phyloP scores from a whole-genome alignment of 2,797 vertebrate genomes.

The Crocidura indochinensis region DNA sequence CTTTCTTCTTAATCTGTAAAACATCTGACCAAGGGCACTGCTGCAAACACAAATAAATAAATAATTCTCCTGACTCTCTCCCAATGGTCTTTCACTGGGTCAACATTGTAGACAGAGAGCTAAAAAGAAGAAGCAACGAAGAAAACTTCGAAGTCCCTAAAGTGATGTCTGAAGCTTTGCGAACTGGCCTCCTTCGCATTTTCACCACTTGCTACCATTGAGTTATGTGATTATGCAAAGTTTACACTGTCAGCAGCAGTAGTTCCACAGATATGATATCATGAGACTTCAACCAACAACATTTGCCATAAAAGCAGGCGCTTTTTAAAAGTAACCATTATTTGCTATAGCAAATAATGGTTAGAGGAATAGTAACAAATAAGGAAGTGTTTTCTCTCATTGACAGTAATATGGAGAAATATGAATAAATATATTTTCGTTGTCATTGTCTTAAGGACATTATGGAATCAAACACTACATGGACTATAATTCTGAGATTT shows the following conservation, averaged over 20 bases:
- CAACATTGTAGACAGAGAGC: constrained; percentile 39
- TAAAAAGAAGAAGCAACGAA: constrained; percentile 19
- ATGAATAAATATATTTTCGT: background rate
- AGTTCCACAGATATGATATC: background rate
- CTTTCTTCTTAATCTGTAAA: constrained; percentile 90
- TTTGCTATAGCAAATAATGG: background rate
- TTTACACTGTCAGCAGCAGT: constrained; percentile 18
- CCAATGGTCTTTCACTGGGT: background rate
- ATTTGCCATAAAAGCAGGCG: background rate
- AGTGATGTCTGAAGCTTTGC: constrained; percentile 13
- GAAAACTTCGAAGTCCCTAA: constrained; percentile 45
- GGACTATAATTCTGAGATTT: no score
- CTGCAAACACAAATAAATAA: constrained; percentile 81
- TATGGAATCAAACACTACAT: background rate
- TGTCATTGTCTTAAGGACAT: background rate
- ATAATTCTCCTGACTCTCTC: constrained; percentile 51
- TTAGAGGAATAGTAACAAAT: background rate
- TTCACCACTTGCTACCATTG: background rate
- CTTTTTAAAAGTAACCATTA: background rate
- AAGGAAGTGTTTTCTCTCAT: background rate
- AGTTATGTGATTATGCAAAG: background rate
- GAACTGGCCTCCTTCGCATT: background rate
- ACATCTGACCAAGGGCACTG: constrained; percentile 87
- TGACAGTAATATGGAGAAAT: background rate
- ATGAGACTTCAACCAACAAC: background rate